Evolutionary conservation across 2,888 invertebrate species (phyloP), one percentile per base, ranked within the genome.

Genomic region (Cerastis leucographa): DNA sequence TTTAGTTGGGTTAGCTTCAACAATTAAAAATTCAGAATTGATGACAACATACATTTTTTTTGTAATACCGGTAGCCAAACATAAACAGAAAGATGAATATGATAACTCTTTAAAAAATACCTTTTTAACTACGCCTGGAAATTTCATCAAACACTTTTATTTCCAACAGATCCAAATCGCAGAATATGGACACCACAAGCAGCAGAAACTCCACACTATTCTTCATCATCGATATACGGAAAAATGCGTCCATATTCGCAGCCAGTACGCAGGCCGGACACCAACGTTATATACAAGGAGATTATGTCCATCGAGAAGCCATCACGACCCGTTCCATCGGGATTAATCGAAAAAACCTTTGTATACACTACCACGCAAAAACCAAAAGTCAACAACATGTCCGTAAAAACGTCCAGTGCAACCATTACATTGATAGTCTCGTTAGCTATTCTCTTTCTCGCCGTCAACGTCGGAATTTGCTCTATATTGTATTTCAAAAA

Each of bases 391-490:
- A 87, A 81, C n/a, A 87, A 81, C 81, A 89, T 94, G 83, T 94
- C 97, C 74, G 92, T 97, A 49, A 97, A 97, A 92, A 97, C 97
- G 76, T 97, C 97, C 14, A 97, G 97, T 80, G 97, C 97, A 9
- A 97, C 97, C n/a, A 94, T 97, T 80, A 97, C 97, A 84, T 93
- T 98, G 71, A 94, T 98, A 64, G 97, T 98, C 67, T 97, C 97
- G 0, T 94, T 98, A 81, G 98, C 98, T 42, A 97, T 98, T 69
- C 94, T 98, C 65, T 98, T 99, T 90, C 94, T 99, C 12, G 94
- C 98, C 40, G 96, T 98, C 12, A 99, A 98, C 91, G 94, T 98
- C 19, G 97, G 97, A n/a, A 97, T 97, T 51, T 98, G 98, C 88
- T 95, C 97, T 0, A 97, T 97, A 81, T 94, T 98, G 61, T 98